phyloP scores from a whole-genome alignment of 2,888 invertebrate species.

The Dyspetes luteomarginatus region DNA sequence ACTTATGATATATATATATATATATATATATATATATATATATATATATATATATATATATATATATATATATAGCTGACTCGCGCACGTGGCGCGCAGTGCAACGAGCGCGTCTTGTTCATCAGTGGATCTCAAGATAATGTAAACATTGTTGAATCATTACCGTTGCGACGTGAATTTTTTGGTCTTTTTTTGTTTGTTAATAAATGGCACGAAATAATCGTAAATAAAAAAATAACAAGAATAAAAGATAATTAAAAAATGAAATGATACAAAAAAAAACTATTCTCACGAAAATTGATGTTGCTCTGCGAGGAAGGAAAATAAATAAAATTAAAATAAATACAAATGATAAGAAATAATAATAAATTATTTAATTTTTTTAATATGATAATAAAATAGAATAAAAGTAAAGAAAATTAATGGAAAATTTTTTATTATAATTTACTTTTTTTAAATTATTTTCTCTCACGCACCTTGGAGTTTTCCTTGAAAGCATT shows the following conservation, averaged over 20 bases:
- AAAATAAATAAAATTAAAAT: too few species aligned
- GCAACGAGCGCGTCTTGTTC: constrained; percentile 2
- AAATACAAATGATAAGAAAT: too few species aligned
- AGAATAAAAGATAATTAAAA: too few species aligned
- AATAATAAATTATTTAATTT: too few species aligned
- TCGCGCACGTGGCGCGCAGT: constrained; percentile 55
- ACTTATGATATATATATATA: background rate
- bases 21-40: background rate
- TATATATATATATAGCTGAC: background rate
- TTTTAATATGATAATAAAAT: background rate
- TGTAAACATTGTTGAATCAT: constrained; percentile 9
- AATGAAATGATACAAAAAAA: too few species aligned
- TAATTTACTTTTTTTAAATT: background rate
- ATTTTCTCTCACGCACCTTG: constrained; percentile 46
- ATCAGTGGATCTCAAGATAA: constrained; percentile 46
- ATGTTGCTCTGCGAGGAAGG: too few species aligned
- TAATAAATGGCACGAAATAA: too few species aligned
- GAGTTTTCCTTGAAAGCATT: constrained; percentile 73
- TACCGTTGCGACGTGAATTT: too few species aligned
- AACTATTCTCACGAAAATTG: too few species aligned
- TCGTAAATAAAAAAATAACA: background rate
- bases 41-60: background rate
- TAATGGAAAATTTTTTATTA: background rate
- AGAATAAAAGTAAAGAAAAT: background rate
- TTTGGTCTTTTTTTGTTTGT: too few species aligned